phyloP scores from a whole-genome alignment of 2,797 vertebrate genomes.

The Muscicapa comitata region DNA sequence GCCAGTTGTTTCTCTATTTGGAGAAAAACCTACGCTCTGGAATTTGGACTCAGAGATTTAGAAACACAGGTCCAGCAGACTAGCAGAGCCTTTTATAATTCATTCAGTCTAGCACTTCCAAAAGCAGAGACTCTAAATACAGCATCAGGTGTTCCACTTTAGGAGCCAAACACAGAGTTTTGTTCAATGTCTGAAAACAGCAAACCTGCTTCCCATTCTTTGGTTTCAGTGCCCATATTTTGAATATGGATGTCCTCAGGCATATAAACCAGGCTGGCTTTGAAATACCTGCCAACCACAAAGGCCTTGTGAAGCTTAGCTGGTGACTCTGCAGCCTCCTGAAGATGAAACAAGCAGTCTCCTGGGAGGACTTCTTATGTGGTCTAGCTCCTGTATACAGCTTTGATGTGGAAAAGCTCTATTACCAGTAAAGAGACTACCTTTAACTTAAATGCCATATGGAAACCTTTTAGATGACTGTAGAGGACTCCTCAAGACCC shows the following conservation, averaged over 20 bases:
- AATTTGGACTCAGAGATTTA: not conserved
- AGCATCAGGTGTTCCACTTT: not conserved
- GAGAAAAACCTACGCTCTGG: not conserved
- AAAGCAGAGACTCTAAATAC: not conserved
- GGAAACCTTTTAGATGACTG: not conserved
- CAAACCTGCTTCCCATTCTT: not conserved
- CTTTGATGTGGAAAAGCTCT: not conserved
- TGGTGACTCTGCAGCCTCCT: not conserved
- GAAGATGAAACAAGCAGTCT: not conserved
- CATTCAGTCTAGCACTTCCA: not conserved
- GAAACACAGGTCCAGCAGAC: not conserved
- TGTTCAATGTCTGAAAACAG: not conserved
- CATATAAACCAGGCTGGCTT: not conserved
- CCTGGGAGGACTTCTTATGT: not conserved
- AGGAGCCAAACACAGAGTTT: not conserved
- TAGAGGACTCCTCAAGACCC: not conserved
- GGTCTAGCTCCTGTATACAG: accelerated
- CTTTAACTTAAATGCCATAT: not conserved
- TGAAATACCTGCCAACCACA: not conserved
- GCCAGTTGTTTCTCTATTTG: not conserved
- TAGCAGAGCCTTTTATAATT: not conserved
- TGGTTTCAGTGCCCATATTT: not conserved
- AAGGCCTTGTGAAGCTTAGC: not conserved
- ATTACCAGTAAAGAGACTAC: not conserved
- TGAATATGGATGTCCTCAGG: not conserved